Base-by-base conservation (phyloP, 2,888 invertebrate genomes). In the Caenorhabditis becei region DNA sequence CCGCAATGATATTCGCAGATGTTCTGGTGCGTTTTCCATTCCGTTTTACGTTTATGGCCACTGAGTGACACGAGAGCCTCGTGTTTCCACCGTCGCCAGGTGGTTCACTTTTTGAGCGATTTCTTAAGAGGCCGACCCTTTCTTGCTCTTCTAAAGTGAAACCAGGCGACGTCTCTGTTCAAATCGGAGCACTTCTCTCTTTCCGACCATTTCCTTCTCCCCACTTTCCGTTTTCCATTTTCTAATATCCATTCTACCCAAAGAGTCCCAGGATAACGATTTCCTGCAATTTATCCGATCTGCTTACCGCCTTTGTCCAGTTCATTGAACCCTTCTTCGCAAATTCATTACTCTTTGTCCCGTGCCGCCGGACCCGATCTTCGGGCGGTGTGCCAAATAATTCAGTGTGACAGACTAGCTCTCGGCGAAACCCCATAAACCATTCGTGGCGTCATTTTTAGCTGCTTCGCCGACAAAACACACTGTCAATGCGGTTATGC, bases 1-100 rank as follows among this genome's bases (percentile, higher is more conserved):
- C 47, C 65, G 72, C 56, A 56, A 75, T 75, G 75, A 75, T 75
- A 75, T 75, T 75, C 66, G 75, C 75, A 75, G 75, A 75, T 75
- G 75, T 66, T 54, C 54, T 75, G 75, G 75, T 75, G 61, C 75
- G 75, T 74, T 74, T 32, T 53, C 51, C 11, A 26, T 26, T 49
- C 71, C n/a, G 56, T 63, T 58, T 20, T 24, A 26, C 41, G 49
- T 66, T 66, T 66, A 75, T 66, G 59, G 59, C 53, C 20, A 47
- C 47, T 3, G 47, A 47, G 47, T 47, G 47, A 18, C 47, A 47
- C 47, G 47, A 47, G 47, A 47, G 18, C 47, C 47, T 47, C 47
- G 2, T 20, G 5, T 10, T 20, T 47, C 47, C 47, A 47, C n/a
- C 47, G 4, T 18, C 18, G 47, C 47, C 66, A 75, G 53, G 61